Evolutionary conservation across 2,888 invertebrate species (phyloP).

Genomic region (Heteromyza rotundicornis): DNA sequence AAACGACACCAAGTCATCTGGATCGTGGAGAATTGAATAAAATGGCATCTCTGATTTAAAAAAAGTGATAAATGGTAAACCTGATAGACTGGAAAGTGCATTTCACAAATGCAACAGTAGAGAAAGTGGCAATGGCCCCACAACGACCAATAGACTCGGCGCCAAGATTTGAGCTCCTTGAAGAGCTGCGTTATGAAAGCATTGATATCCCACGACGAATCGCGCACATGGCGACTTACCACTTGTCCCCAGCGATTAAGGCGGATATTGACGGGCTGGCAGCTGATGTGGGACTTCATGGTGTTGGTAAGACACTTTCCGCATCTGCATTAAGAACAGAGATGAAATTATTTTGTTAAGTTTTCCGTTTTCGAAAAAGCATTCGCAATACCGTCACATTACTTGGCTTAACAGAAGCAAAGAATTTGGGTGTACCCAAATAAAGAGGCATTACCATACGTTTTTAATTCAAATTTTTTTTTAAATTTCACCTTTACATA

Average conservation of each 20-base stretch:
- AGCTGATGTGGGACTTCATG: conserved; percentile 75
- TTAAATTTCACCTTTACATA: no score
- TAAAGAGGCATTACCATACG: no score
- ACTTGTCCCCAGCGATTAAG: conserved; percentile 77
- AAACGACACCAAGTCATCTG: conserved; percentile 82
- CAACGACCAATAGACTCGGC: conserved; percentile 90
- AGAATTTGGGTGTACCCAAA: no score
- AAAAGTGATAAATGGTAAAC: conserved; percentile 47
- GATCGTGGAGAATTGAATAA: neutral
- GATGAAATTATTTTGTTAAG: no score
- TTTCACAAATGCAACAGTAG: conserved; percentile 79
- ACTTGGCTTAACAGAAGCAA: no score
- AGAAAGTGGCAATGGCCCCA: conserved; percentile 93
- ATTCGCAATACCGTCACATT: no score
- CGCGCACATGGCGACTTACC: conserved; percentile 74
- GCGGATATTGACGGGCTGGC: conserved; percentile 74
- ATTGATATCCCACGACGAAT: conserved; percentile 80
- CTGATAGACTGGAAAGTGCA: conserved; percentile 76
- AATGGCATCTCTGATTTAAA: neutral
- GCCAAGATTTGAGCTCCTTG: conserved; percentile 83
- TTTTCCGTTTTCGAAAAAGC: no score
- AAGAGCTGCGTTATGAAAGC: conserved; percentile 79
- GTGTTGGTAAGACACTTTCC: conserved; percentile 75
- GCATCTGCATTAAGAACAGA: no score
- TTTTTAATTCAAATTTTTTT: no score